These are phyloP conservation scores for Puffinus mauretanicus DNA, from an alignment of 2,113 vertebrate species.

Conservation along the genomic window DNA sequence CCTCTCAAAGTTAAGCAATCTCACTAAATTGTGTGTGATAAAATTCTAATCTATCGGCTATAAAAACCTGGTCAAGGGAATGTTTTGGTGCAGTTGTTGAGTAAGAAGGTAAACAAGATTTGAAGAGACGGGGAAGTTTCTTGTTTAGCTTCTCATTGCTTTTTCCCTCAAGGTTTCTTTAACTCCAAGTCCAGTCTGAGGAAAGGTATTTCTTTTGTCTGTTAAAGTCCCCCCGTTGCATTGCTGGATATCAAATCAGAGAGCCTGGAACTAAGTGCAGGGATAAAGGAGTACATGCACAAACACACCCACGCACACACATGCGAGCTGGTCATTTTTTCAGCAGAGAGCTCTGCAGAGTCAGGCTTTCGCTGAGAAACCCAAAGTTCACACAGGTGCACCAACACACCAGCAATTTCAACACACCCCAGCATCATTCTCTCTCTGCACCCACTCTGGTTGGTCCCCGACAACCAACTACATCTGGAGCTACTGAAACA, in stretches of 20 bases:
- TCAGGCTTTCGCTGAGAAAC: not conserved
- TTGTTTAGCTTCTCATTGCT: not conserved
- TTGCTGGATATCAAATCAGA: not conserved
- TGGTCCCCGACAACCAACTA: not conserved
- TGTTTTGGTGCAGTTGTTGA: not conserved
- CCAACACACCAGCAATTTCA: not conserved
- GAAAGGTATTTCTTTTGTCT: not conserved
- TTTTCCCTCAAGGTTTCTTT: not conserved
- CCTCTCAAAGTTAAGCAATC: not conserved
- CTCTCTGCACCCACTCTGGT: not conserved
- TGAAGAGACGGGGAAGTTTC: not conserved
- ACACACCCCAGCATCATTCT: too few species aligned
- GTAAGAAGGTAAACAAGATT: not conserved
- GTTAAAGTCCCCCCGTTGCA: not conserved
- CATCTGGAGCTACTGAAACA: not conserved
- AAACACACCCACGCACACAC: too few species aligned
- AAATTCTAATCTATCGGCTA: not conserved
- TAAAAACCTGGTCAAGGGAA: not conserved
- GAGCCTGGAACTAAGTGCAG: not conserved
- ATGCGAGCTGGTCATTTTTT: accelerated
- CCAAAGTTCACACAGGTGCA: not conserved
- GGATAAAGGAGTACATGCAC: not conserved
- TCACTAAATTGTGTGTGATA: not conserved
- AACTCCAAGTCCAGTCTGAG: not conserved
- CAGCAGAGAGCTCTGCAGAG: not conserved